phyloP scores from a whole-genome alignment of 2,888 invertebrate genomes.

The Trachelus stipa region DNA sequence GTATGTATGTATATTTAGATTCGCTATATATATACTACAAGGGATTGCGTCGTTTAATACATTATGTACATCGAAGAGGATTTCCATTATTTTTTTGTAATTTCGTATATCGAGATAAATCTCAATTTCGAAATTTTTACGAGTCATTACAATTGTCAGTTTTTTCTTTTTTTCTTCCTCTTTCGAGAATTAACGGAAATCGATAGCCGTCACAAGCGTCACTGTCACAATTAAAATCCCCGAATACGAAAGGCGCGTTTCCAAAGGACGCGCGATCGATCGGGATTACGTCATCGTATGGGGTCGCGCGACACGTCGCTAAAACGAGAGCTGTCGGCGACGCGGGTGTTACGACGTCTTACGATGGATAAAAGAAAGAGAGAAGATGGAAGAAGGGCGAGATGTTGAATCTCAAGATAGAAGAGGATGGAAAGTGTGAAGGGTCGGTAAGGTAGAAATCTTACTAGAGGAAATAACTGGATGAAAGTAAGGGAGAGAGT shows the following conservation, averaged over 20 bases:
- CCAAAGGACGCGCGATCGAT: background rate
- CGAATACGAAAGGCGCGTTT: background rate
- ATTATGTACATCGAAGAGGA: constrained; percentile 38
- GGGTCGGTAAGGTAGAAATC: background rate
- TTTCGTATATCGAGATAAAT: constrained; percentile 32
- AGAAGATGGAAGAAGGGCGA: background rate
- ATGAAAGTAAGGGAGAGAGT: background rate
- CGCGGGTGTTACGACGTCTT: background rate
- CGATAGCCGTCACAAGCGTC: background rate
- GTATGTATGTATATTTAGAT: constrained; percentile 12
- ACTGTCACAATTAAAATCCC: background rate
- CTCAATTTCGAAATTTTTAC: constrained; percentile 22
- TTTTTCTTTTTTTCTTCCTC: background rate
- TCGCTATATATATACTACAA: constrained; percentile 17
- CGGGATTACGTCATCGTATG: background rate
- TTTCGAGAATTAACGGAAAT: background rate
- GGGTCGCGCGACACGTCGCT: background rate
- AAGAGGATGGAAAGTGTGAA: background rate
- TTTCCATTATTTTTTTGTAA: constrained; percentile 21
- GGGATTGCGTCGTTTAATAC: constrained; percentile 34
- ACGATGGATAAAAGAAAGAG: background rate
- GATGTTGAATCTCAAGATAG: background rate
- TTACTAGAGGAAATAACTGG: background rate
- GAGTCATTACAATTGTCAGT: background rate
- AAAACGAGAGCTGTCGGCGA: background rate